Evolutionary conservation across 2,797 vertebrate species (phyloP).

Genomic region (Denticeps clupeoides): DNA sequence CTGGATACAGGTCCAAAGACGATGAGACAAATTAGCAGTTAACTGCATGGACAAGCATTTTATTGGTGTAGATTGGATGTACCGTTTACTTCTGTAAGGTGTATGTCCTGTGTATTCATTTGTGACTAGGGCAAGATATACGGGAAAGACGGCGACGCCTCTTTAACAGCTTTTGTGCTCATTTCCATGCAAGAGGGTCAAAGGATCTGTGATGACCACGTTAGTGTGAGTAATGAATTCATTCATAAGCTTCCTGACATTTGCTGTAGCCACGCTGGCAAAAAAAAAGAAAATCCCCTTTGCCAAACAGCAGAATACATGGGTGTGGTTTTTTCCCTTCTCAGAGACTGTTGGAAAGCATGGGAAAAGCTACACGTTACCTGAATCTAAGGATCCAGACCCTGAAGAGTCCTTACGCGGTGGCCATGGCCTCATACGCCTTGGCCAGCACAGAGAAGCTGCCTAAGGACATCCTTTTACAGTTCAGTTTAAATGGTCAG

Average conservation of each 20-base stretch:
- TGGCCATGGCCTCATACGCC: constrained; percentile 71
- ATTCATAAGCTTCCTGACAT: too few relatives aligned
- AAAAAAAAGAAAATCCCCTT: not conserved
- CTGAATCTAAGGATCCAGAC: constrained; percentile 44
- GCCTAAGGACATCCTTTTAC: constrained; percentile 26
- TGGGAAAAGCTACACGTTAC: constrained; percentile 51
- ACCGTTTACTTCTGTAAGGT: too few relatives aligned
- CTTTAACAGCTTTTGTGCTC: constrained; percentile 56
- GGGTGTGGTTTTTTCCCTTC: not conserved
- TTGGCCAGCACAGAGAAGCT: constrained; percentile 51
- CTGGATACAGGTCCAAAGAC: too few relatives aligned
- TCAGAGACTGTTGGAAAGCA: constrained; percentile 50
- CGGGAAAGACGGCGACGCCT: constrained; percentile 15
- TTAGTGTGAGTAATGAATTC: constrained; percentile 54
- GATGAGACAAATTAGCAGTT: too few relatives aligned
- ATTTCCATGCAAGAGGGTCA: constrained; percentile 41
- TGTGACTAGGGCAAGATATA: constrained; percentile 49
- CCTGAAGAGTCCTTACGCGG: constrained; percentile 64
- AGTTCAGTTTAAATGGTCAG: constrained; percentile 34
- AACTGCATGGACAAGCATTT: too few relatives aligned
- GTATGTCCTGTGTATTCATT: too few relatives aligned
- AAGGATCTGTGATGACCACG: constrained; percentile 27
- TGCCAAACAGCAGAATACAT: too few relatives aligned
- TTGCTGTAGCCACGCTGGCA: too few relatives aligned
- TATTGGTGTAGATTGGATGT: too few relatives aligned